Evolutionary conservation across 2,113 vertebrate species (phyloP), one percentile per base, ranked within the genome.

Genomic region (Sapayoa aenigma): DNA sequence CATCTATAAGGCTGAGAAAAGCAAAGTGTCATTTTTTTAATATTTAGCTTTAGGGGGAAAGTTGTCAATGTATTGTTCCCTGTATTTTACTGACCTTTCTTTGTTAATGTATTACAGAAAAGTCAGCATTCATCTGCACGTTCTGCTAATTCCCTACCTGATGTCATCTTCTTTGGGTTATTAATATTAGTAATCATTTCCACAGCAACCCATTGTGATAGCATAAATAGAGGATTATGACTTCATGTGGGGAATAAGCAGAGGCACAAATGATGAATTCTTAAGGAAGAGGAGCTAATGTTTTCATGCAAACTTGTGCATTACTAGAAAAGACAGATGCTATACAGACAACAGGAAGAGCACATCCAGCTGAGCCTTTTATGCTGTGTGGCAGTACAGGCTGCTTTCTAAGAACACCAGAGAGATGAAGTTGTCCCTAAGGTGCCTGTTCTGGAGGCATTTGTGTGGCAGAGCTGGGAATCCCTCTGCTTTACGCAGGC

Each of bases 101-200:
- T 87, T 62, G 71, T 66, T 84, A 35, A 31, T 22, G 15, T 27
- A 37, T 73, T 91, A 94, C 58, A 60, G 41, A 86, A 56, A 63
- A 91, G 69, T 53, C 82, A 93, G 76, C 46, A 88, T 71, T 93
- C 87, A 83, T 93, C 92, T 92, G 68, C 30, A 63, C 78, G 86
- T 81, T 68, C 86, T 89, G 15, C 73, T 96, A 95, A 95, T 94
- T 97, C 94, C 92, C 90, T 41, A 93, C 77, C 84, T 96, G 93
- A 97, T 93, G 95, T 96, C 73, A 95, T 94, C 68, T 66, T 95
- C 77, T 82, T 81, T 55, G 35, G 58, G 35, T 83, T 94, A 94
- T 95, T 96, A 96, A 87, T 93, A 96, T 91, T 93, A 94, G 87
- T 69, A 95, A 89, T 84, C 35, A 96, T 95, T 96, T 92, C 95